A percentile compares a stretch with the other conserved stretches of the same genome.
phyloP scores from a whole-genome alignment of 35 echinoderm and acorn worm species.

The Anneissia japonica region DNA sequence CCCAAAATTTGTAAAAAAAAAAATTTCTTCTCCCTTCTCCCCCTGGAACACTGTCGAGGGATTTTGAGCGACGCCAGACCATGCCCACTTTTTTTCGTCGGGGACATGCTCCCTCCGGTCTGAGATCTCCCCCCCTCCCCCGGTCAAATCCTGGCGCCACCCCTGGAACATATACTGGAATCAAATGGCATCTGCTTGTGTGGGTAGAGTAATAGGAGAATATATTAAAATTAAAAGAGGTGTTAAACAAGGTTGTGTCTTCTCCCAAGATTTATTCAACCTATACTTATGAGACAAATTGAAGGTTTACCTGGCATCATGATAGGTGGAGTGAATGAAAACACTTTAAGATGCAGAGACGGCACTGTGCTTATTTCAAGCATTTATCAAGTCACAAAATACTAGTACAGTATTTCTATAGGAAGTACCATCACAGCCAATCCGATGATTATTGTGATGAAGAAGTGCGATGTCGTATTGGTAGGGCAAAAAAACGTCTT shows the following conservation, averaged over 20 bases:
- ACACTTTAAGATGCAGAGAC: too few species aligned
- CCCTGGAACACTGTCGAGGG: too few species aligned
- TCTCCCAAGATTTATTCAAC: slow-evolving; percentile 11
- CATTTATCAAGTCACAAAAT: neutral
- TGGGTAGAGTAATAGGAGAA: slow-evolving; percentile 7
- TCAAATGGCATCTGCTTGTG: neutral
- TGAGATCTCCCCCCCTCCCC: too few species aligned
- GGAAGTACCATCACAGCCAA: neutral
- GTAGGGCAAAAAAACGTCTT: neutral
- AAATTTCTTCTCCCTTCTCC: too few species aligned
- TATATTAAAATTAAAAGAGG: slow-evolving; percentile 20
- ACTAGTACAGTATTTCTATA: neutral
- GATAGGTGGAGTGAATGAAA: too few species aligned
- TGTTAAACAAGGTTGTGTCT: neutral
- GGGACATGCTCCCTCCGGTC: too few species aligned
- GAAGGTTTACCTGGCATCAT: too few species aligned
- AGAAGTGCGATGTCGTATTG: neutral
- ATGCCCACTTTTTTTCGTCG: too few species aligned
- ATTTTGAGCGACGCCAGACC: too few species aligned
- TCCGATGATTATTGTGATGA: neutral
- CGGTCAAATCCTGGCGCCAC: too few species aligned
- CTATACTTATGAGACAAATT: slow-evolving; percentile 15
- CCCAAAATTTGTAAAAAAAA: too few species aligned
- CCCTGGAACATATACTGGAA: slow-evolving; percentile 31
- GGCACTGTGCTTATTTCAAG: too few species aligned